Percentiles rank a stretch among this genome's conserved stretches.
Evolutionary conservation across 2,113 vertebrate genomes (phyloP).

Genomic region (Stomatorhinus ivindoensis): DNA sequence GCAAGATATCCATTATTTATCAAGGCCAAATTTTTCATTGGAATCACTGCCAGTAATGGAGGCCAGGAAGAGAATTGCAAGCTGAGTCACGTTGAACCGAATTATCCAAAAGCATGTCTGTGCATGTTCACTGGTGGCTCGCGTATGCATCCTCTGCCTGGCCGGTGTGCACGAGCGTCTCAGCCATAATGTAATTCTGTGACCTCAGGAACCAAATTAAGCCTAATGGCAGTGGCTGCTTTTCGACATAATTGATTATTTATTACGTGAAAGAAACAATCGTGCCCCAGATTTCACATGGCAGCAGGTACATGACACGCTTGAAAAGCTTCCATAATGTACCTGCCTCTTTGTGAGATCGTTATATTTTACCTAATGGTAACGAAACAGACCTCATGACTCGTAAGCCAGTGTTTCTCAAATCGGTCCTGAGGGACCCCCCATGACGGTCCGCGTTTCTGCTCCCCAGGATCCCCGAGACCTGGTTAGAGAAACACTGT

Average conservation of each 20-base stretch:
- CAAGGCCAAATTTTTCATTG: background rate
- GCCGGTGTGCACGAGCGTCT: background rate
- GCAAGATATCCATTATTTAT: slow-evolving; percentile 22
- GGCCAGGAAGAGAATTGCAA: background rate
- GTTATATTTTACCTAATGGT: background rate
- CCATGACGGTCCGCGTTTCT: background rate
- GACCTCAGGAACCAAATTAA: background rate
- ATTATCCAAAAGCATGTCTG: background rate
- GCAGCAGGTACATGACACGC: background rate
- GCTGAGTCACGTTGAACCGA: background rate
- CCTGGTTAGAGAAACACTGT: background rate
- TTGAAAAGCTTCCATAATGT: background rate
- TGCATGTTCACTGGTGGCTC: background rate
- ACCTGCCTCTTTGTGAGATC: background rate
- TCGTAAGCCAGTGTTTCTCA: background rate
- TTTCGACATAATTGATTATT: background rate
- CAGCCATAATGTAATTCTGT: background rate
- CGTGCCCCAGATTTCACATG: background rate
- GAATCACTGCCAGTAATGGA: background rate
- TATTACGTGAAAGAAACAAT: background rate
- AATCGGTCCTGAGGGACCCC: background rate
- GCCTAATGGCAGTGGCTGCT: background rate
- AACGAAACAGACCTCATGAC: background rate
- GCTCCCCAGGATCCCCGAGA: background rate
- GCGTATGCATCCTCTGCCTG: background rate